Evolutionary conservation across 2,888 invertebrate genomes (phyloP), one percentile per base, ranked within the genome.

Genomic region (Trichogramma evanescens): DNA sequence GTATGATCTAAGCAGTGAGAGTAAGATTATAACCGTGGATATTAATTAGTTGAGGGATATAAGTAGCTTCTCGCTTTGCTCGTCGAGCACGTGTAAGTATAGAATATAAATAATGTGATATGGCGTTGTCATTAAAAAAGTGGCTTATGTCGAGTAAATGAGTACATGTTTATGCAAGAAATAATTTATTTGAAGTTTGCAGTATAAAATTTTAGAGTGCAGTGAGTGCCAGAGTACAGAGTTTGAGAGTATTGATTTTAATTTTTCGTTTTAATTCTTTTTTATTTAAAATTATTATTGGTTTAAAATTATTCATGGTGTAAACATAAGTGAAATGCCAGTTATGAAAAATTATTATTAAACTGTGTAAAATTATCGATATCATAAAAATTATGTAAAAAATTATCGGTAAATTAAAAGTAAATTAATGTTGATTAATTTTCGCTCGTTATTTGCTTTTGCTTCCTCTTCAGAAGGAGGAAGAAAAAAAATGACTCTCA

Each of bases 401-500:
- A 26, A 49, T 55, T 55, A 46, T 49, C 46, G 10, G 42, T 13
- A 7, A 6, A 50, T 50, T 50, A 50, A 39, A 54, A 43, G 50
- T 60, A 38, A 50, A 56, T 64, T 48, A 54, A 59, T 50, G 56
- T 59, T 61, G 26, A 53, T 53, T 57, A 55, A 63, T 61, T 5
- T 56, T 58, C 57, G 62, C 13, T 56, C 61, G 51, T 59, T 62
- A 56, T 61, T 57, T 60, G 53, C 57, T 53, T 60, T 50, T 38
- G 49, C 59, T 63, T 63, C 61, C 63, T 59, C 59, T 53, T 55
- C 10, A 55, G 65, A 63, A 57, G 59, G 40, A 55, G 65, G 61
- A 57, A 57, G 40, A 41, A 56, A 56, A 65, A 67, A 66, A 68
- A 64, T 69, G 69, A 71, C 67, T 76, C 78, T 78, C 77, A 94